Base-by-base conservation (phyloP, 2,797 vertebrate genomes). In the Melanotaenia trifasciata region DNA sequence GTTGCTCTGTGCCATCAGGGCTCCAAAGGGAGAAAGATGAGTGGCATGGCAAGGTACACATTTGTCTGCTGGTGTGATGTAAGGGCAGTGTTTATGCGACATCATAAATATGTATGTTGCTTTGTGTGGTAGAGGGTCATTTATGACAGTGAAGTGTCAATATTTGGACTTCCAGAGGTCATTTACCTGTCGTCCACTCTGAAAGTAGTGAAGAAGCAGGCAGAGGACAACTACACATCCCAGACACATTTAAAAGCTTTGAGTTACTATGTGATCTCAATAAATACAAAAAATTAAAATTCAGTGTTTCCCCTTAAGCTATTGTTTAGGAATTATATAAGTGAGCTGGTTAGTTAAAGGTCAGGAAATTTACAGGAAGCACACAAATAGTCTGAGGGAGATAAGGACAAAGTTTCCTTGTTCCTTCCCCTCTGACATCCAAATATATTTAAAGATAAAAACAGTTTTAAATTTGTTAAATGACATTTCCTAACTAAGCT, bases 31-130 rank as follows among this genome's bases (percentile, higher is more conserved):
- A 70, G 64, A 70, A 65, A 81, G 74, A 87, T 87, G 92, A 88
- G 88, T 90, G 90, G 90, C 90, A 84, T 87, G 81, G 91, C 36
- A 89, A 89, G 83, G 87, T 89, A 76, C 89, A 80, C 81, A 78
- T 90, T 89, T 81, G 85, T 85, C 92, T 86, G 81, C 75, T 60
- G 83, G 91, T 90, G 87, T 87, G 87, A 91, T 66, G 87, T 87
- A 87, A 88, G 91, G 92, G 80, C 89, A 83, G 77, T 90, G 89
- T 91, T 93, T 92, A 88, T 87, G 91, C 85, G 62, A 72, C 82
- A 85, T 92, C 91, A 95, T 95, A 93, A 94, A 95, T 95, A 95
- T 94, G 91, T 91, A 94, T 94, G 90, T 67, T 86, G 84, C 84
- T 89, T 84, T 64, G 73, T 88, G 67, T 80, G 70, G 67, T 84